Conservation (phyloP, 2,113 vertebrate genomes). For the Dinomys branickii region DNA sequence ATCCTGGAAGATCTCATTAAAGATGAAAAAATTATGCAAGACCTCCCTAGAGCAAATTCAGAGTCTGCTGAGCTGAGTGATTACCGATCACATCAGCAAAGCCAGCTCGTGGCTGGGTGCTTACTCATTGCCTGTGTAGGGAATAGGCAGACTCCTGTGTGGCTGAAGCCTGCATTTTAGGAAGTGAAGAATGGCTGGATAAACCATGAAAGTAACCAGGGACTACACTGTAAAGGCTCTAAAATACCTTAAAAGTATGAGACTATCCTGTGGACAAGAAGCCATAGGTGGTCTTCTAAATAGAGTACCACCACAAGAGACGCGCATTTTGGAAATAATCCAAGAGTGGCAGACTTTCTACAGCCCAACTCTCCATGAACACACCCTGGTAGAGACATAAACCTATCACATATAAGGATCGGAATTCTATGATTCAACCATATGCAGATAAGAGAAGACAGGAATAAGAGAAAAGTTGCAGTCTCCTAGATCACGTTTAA, state of each 20-base stretch:
- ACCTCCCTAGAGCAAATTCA: not conserved
- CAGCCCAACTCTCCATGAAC: not conserved
- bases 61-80: not conserved
- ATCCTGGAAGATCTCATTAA: constrained; percentile 44
- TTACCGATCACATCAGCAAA: not conserved
- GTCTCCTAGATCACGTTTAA: not conserved
- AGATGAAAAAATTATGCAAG: not conserved
- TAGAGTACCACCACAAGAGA: not conserved
- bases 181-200: not conserved
- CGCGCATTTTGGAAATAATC: not conserved
- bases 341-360: not conserved
- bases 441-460: not conserved
- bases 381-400: not conserved
- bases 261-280: not conserved
- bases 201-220: not conserved
- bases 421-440: not conserved
- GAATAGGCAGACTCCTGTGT: not conserved
- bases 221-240: not conserved
- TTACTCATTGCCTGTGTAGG: not conserved
- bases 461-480: not conserved
- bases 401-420: not conserved
- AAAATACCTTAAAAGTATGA: not conserved
- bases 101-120: not conserved
- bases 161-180: not conserved
- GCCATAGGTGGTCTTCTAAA: not conserved